Percentiles rank a stretch among this genome's conserved stretches.
These are phyloP conservation scores for Oasisia sp. DNA, from an alignment of 2,888 invertebrate genomes.

Conservation along the genomic window DNA sequence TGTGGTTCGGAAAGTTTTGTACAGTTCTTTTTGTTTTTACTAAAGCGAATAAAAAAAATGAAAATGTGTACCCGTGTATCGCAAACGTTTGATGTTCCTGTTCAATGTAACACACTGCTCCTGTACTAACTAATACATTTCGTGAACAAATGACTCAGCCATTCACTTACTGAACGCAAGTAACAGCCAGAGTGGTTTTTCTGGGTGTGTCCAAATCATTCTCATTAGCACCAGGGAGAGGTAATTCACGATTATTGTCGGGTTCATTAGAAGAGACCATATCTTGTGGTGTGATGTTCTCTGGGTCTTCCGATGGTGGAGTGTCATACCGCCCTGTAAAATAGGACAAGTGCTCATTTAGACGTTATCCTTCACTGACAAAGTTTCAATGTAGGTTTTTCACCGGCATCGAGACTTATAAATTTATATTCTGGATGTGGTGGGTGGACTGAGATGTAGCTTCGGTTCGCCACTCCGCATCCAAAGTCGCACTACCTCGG, in stretches of 20 bases:
- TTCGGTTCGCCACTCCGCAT: no score
- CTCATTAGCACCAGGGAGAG: neutral
- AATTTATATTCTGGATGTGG: no score
- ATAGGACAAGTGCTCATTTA: neutral
- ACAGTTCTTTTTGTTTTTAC: no score
- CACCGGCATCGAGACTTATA: no score
- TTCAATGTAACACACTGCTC: neutral
- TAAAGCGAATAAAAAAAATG: no score
- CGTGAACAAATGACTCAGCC: neutral
- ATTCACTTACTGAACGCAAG: neutral
- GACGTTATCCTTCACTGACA: neutral
- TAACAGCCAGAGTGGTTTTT: neutral
- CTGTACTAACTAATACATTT: neutral
- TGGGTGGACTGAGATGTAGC: no score
- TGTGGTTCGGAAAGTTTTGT: no score
- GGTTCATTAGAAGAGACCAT: neutral
- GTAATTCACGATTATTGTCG: neutral
- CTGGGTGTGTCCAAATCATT: neutral
- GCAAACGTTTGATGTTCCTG: neutral
- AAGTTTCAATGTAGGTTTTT: neutral
- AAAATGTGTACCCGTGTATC: neutral
- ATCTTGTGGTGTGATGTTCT: neutral
- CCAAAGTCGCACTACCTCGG: no score
- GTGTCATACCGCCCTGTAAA: neutral
- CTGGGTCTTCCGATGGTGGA: neutral